These are phyloP conservation scores for Aleiodes sp. DNA, from an alignment of 1,140 invertebrate species.

Conservation along the genomic window DNA sequence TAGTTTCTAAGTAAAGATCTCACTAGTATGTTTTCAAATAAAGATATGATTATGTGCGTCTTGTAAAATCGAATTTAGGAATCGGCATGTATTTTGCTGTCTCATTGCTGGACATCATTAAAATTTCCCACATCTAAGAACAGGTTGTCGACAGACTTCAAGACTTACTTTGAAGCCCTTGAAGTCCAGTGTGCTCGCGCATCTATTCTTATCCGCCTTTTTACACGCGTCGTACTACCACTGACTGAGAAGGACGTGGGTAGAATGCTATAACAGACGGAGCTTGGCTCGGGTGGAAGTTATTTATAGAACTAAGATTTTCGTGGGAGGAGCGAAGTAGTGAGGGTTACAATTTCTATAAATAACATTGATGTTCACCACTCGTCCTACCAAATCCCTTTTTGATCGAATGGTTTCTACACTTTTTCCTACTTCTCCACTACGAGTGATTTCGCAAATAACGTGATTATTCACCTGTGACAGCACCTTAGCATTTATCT, in stretches of 20 bases:
- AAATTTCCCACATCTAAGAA: slow-evolving; percentile 5
- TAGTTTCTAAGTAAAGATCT: too few relatives aligned
- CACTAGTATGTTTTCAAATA: too few relatives aligned
- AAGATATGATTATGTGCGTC: too few relatives aligned
- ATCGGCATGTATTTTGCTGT: too few relatives aligned
- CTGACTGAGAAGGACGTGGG: slow-evolving; percentile 1
- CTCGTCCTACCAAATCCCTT: slow-evolving; percentile 39
- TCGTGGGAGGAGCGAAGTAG: slow-evolving; percentile 49
- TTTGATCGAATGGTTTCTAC: slow-evolving; percentile 15
- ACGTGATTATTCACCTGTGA: neutral
- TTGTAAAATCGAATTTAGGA: too few relatives aligned
- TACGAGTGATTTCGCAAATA: neutral
- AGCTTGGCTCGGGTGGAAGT: slow-evolving; percentile 33
- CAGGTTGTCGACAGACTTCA: slow-evolving; percentile 28
- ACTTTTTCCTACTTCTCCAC: neutral
- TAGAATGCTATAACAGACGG: slow-evolving; percentile 23
- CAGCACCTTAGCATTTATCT: neutral
- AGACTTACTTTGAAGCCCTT: slow-evolving; percentile 10
- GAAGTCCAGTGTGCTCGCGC: slow-evolving; percentile 2
- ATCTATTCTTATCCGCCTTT: slow-evolving; percentile 15
- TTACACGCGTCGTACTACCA: slow-evolving; percentile 27
- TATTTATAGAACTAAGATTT: slow-evolving; percentile 56
- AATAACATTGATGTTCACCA: slow-evolving; percentile 47
- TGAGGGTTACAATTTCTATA: slow-evolving; percentile 44
- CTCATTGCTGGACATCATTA: neutral